Evolutionary conservation across 2,888 invertebrate species (phyloP).

Genomic region (Heliconius hortense): DNA sequence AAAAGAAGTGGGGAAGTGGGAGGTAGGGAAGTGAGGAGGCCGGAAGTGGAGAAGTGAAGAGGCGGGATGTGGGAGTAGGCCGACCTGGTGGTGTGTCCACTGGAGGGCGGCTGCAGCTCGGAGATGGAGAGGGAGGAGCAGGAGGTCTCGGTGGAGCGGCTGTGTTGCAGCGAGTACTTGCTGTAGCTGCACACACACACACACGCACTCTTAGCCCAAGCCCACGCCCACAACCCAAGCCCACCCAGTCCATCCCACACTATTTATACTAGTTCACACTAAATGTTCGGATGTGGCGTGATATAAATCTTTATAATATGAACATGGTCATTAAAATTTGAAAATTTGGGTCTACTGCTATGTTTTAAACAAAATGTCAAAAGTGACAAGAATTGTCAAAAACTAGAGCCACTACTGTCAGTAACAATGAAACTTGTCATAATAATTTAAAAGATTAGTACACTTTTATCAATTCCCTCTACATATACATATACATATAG

Average conservation of each 20-base stretch:
- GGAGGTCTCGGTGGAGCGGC: constrained; percentile 70
- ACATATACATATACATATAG: no score
- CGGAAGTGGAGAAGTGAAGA: background rate
- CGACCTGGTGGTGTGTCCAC: constrained; percentile 60
- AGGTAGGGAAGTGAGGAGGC: background rate
- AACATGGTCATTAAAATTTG: background rate
- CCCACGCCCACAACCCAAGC: constrained; percentile 13
- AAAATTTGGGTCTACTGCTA: background rate
- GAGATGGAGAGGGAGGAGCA: constrained; percentile 64
- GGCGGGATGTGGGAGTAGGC: constrained; percentile 22
- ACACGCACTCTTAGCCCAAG: constrained; percentile 30
- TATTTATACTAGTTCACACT: constrained; percentile 1
- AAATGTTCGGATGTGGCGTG: background rate
- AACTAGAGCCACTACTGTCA: background rate
- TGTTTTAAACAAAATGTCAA: background rate
- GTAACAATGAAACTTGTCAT: background rate
- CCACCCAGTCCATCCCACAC: constrained; percentile 9
- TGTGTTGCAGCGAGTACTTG: constrained; percentile 76
- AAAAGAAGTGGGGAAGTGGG: background rate
- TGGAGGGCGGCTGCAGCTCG: constrained; percentile 60
- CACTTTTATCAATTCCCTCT: background rate
- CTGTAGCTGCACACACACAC: constrained; percentile 63
- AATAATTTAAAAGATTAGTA: background rate
- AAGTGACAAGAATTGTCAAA: background rate
- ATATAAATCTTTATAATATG: background rate